These are phyloP conservation scores for Telmatherina bonti DNA, from an alignment of 2,797 vertebrate genomes.

Conservation along the genomic window DNA sequence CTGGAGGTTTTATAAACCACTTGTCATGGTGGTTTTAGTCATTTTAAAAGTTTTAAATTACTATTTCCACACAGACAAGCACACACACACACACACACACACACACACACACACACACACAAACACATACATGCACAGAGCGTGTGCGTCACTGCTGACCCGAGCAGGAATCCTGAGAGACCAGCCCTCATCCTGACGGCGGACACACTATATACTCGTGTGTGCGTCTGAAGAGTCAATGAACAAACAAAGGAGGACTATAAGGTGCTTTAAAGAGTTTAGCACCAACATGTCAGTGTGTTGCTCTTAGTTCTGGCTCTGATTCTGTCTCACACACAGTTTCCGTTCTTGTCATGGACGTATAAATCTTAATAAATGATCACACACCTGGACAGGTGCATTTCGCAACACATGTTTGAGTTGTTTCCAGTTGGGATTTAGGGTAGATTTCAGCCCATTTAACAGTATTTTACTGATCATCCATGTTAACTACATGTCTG, in stretches of 20 bases:
- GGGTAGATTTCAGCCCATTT: not conserved
- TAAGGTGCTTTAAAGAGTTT: not conserved
- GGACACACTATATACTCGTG: constrained; percentile 29
- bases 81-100: constrained; percentile 21
- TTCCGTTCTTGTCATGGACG: too few relatives aligned
- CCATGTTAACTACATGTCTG: too few relatives aligned
- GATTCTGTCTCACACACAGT: constrained; percentile 2
- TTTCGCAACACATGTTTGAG: not conserved
- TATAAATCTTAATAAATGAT: not conserved
- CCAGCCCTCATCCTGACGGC: constrained; percentile 58
- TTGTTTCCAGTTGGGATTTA: not conserved
- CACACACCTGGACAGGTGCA: constrained; percentile 8
- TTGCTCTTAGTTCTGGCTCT: too few relatives aligned
- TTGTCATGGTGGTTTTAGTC: too few relatives aligned
- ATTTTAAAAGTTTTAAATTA: too few relatives aligned
- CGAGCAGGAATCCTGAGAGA: constrained; percentile 61
- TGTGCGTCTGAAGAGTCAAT: constrained; percentile 22
- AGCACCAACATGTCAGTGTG: not conserved
- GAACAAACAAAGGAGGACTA: not conserved
- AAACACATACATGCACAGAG: too few relatives aligned
- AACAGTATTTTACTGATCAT: not conserved
- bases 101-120: constrained; percentile 13
- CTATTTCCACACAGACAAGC: not conserved
- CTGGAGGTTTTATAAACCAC: too few relatives aligned
- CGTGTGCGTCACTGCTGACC: constrained; percentile 53